phyloP scores from a whole-genome alignment of 2,888 invertebrate genomes.

The Dolichopus griseipennis region DNA sequence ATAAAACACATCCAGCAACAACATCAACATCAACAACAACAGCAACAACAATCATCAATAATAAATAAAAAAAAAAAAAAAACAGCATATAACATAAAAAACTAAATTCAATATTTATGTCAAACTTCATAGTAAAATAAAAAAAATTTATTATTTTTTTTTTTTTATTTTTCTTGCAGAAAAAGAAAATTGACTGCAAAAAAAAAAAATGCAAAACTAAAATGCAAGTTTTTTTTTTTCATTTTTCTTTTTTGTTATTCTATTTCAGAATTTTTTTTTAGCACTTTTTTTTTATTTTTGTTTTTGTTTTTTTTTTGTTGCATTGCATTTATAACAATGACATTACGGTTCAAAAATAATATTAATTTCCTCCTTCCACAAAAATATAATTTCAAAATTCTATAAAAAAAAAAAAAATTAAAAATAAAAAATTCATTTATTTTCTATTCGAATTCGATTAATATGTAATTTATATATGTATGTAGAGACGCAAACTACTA shows the following conservation, averaged over 20 bases:
- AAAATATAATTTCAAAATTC: neutral
- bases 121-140: neutral
- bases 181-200: neutral
- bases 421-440: neutral
- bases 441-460: too few relatives aligned
- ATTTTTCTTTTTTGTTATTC: neutral
- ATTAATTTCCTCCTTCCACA: slow-evolving; percentile 2
- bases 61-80: too few relatives aligned
- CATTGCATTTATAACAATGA: neutral
- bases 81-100: neutral
- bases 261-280: neutral
- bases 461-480: too few relatives aligned
- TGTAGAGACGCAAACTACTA: too few relatives aligned
- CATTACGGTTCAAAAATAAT: neutral
- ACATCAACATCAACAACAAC: neutral
- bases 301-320: too few relatives aligned
- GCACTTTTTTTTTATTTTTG: neutral
- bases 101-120: neutral
- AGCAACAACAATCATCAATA: too few relatives aligned
- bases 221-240: neutral
- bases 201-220: neutral
- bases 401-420: too few relatives aligned
- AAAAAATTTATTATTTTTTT: neutral
- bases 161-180: neutral
- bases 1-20: neutral